Base-by-base conservation (phyloP, 1,140 invertebrate genomes). In the Microvelia longipes region DNA sequence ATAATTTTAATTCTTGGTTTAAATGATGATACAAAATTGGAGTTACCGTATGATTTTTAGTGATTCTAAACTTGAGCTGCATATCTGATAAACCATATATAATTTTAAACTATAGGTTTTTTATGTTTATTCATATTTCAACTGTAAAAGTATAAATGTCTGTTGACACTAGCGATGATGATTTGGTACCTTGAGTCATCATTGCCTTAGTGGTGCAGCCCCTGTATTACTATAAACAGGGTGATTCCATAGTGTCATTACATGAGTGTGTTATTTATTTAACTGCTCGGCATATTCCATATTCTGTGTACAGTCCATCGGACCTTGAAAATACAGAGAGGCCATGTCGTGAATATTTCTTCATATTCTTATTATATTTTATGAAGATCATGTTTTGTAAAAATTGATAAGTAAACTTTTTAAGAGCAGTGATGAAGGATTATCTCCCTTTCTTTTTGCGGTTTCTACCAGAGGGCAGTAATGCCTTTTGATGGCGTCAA, bases 11-110 rank as follows among this genome's bases (percentile, higher is more conserved):
- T n/a, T n/a, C n/a, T n/a, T 11, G 35, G 35, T 50, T 50, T 19
- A 66, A 66, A 60, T 28, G 26, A 63, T 70, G 50, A 70, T 67
- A 68, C 62, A 68, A 50, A 65, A 19, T 19, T 50, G 35, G 35
- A 50, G 19, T 50, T 50, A 50, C 35, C 35, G 35, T 50, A 11
- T 50, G 35, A 50, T 50, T 11, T 11, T 50, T 50, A 5, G 19
- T 50, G 35, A 50, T 11, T 11, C 35, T 11, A 50, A 50, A 50
- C 19, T 50, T 50, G 35, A 11, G 35, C 35, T 50, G 35, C 35
- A 50, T n/a, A 50, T 50, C 35, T 50, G 35, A 50, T 50, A 19
- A 50, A 50, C 35, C 35, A 11, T 50, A 50, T n/a, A n/a, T n/a
- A n/a, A n/a, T n/a, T n/a, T n/a, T n/a, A n/a, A n/a, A n/a, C n/a